A percentile compares a stretch with the other conserved stretches of the same genome.
These are phyloP conservation scores for Pseudochirops corinnae DNA, from an alignment of 2,797 vertebrate genomes.

Conservation along the genomic window DNA sequence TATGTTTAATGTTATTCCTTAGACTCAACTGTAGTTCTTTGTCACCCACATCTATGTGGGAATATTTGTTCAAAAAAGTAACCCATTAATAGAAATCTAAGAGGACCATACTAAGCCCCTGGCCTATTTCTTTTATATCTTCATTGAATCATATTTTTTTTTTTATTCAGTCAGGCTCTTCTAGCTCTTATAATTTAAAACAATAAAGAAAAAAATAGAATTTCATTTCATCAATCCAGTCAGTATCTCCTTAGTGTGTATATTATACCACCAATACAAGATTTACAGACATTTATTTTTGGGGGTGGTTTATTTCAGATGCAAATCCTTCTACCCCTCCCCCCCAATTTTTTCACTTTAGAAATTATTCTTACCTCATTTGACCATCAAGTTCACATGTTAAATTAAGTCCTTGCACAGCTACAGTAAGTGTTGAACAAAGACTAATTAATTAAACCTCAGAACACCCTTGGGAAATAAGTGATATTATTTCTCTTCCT, in stretches of 20 bases:
- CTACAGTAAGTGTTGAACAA: constrained; percentile 62
- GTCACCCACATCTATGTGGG: not conserved
- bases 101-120: not conserved
- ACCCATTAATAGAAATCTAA: not conserved
- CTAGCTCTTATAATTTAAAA: not conserved
- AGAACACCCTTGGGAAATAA: constrained; percentile 68
- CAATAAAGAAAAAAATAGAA: not conserved
- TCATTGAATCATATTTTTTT: not conserved
- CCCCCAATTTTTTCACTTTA: not conserved
- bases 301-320: constrained; percentile 22
- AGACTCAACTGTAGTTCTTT: not conserved
- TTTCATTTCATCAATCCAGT: not conserved
- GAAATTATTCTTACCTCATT: constrained; percentile 62
- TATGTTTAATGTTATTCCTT: constrained; percentile 12
- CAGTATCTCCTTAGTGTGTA: not conserved
- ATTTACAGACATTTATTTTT: not conserved
- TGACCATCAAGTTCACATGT: constrained; percentile 65
- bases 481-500: constrained; percentile 69
- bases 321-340: not conserved
- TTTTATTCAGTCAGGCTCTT: not conserved
- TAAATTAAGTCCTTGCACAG: constrained; percentile 71
- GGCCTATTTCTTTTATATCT: not conserved
- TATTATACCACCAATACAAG: not conserved
- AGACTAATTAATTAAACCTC: constrained; percentile 78
- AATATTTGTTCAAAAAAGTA: not conserved